Conservation (phyloP, 2,113 vertebrate species). For the Camelus bactrianus region DNA sequence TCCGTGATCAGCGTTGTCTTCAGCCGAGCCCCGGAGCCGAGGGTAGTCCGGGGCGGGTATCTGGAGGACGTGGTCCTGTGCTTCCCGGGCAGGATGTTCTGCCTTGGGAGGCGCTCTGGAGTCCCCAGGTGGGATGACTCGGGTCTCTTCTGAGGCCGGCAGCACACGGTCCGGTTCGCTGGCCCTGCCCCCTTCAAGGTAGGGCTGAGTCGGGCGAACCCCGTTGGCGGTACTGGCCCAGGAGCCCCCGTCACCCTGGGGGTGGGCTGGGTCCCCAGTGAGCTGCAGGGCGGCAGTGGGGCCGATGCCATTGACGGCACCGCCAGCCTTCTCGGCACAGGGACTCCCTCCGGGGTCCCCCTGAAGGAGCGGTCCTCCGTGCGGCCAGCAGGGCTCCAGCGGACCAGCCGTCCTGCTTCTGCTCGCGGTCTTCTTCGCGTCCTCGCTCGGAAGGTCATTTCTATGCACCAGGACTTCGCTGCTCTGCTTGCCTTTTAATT, state of each 20-base stretch:
- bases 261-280: neutral
- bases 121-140: neutral
- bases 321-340: constrained; percentile 2
- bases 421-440: constrained; percentile 44
- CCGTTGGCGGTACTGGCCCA: neutral
- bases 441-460: constrained; percentile 64
- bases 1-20: neutral
- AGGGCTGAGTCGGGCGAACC: neutral
- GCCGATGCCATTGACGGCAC: constrained; percentile 75
- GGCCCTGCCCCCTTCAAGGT: constrained; percentile 20
- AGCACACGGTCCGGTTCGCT: neutral
- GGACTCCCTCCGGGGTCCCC: neutral
- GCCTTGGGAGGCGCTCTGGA: neutral
- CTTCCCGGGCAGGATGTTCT: neutral
- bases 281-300: neutral
- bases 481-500: constrained; percentile 72
- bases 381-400: constrained; percentile 55
- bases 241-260: neutral
- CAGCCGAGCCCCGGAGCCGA: neutral
- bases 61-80: neutral
- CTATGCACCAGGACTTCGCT: constrained; percentile 58
- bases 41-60: constrained; percentile 75
- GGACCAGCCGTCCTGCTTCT: neutral
- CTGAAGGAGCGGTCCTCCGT: neutral
- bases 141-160: neutral